These are phyloP conservation scores for Hecatera dysodea DNA, from an alignment of 2,888 invertebrate genomes.

Conservation along the genomic window DNA sequence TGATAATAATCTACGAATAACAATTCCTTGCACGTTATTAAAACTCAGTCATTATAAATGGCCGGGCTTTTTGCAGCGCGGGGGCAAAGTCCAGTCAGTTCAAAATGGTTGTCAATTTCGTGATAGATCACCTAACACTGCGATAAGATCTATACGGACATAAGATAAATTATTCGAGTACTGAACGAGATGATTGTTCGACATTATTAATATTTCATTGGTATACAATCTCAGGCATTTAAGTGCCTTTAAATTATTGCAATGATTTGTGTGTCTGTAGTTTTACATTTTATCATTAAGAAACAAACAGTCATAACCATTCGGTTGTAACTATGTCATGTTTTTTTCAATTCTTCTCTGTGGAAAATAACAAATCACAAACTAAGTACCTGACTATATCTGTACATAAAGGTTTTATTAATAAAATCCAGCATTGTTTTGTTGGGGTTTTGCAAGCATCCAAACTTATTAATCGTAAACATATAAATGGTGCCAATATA, in stretches of 20 bases:
- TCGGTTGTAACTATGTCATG: background rate
- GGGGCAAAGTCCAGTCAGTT: slow-evolving; percentile 56
- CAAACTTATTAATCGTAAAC: too few species aligned
- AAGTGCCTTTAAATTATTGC: slow-evolving; percentile 42
- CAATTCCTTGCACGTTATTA: background rate
- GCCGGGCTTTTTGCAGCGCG: slow-evolving; percentile 36
- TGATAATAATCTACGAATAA: background rate
- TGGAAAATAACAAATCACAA: background rate
- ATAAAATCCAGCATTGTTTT: background rate
- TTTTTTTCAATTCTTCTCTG: slow-evolving; percentile 2
- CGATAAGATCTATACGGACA: slow-evolving; percentile 65
- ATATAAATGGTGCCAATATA: background rate
- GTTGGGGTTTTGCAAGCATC: too few species aligned
- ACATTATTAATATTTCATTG: slow-evolving; percentile 35
- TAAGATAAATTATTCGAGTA: slow-evolving; percentile 52
- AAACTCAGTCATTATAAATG: background rate
- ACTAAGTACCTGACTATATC: background rate
- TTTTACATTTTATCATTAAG: slow-evolving; percentile 26
- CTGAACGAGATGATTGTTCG: slow-evolving; percentile 47
- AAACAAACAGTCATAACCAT: background rate
- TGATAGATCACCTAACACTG: slow-evolving; percentile 63
- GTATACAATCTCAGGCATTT: slow-evolving; percentile 17
- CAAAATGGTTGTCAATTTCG: slow-evolving; percentile 47
- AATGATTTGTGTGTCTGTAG: slow-evolving; percentile 12
- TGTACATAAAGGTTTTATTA: background rate